Evolutionary conservation across 2,888 invertebrate species (phyloP), one percentile per base, ranked within the genome.

Genomic region (Melipona bicolor): DNA sequence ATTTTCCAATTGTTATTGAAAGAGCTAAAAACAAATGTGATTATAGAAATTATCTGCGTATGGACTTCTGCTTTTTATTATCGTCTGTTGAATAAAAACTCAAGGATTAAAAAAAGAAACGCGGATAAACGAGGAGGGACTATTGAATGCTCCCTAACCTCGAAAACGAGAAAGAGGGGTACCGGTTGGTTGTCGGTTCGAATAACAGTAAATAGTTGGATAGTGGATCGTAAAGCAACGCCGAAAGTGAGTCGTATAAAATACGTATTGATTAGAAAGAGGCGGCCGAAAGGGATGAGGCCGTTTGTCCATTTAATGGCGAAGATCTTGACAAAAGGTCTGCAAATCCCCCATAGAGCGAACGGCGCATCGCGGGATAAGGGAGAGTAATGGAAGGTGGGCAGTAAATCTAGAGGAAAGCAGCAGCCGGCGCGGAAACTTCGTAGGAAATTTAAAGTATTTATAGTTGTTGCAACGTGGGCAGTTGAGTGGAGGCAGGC

Each of bases 321-420:
- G 69, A 70, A 69, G 77, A 81, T 83, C 81, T 61, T 77, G 81
- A 77, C 77, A 81, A 83, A 81, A 81, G 77, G 73, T 81, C 81
- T 83, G 81, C 72, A 73, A 81, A 81, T 81, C 79, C 69, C 50
- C 50, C 54, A 81, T 77, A 67, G 27, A 71, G 59, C 77, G 77
- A 27, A 59, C 52, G 50, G 6, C 17, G 61, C 32, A 50, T 73
- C 64, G 68, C 67, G 61, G 81, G 65, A 82, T 80, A 70, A 82
- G 70, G 56, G 80, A 74, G 69, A 73, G 61, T 62, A 77, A 81
- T 72, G 81, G 72, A 68, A 77, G 52, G 43, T 43, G 52, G 27
- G 52, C 69, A 21, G 61, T 81, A 83, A 83, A 81, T 83, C 77
- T 70, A 69, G 56, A 2, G 62, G 54, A 56, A 52, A 64, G 43